A percentile compares a stretch with the other conserved stretches of the same genome.
Evolutionary conservation across 2,888 invertebrate species (phyloP).

Genomic region (Melipona beecheii): DNA sequence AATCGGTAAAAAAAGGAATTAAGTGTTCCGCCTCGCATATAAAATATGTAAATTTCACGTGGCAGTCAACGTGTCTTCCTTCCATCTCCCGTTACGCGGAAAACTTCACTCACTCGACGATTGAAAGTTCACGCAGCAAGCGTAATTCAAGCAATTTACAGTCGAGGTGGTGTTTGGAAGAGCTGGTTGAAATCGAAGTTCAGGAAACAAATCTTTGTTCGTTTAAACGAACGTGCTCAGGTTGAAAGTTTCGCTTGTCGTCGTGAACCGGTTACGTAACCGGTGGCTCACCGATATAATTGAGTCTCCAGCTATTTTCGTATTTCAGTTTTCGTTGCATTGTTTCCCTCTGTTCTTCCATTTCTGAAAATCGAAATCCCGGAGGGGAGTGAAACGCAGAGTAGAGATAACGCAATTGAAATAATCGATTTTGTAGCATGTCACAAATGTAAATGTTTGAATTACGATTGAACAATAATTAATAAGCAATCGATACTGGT

Average conservation of each 20-base stretch:
- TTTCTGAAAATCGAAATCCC: neutral
- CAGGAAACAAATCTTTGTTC: constrained; percentile 2
- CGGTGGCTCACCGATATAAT: constrained; percentile 6
- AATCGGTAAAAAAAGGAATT: no score
- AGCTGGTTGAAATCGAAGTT: no score
- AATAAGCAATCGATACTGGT: neutral
- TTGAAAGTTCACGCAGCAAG: neutral
- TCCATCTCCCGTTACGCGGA: no score
- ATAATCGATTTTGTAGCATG: neutral
- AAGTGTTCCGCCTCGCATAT: no score
- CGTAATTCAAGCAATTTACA: neutral
- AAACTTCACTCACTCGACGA: neutral
- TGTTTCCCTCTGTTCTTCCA: neutral
- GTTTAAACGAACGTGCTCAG: neutral
- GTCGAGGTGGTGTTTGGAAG: neutral
- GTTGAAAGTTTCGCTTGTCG: constrained; percentile 16
- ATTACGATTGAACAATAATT: neutral
- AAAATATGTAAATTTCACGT: no score
- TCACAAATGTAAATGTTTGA: neutral
- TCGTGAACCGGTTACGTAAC: constrained; percentile 6
- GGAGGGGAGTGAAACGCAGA: neutral
- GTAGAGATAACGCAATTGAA: neutral
- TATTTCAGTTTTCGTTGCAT: constrained; percentile 6
- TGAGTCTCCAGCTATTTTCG: constrained; percentile 1
- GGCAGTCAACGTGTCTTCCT: no score